Evolutionary conservation across 2,113 vertebrate genomes (phyloP), one percentile per base, ranked within the genome.

Genomic region (Chloropsis hardwickii): DNA sequence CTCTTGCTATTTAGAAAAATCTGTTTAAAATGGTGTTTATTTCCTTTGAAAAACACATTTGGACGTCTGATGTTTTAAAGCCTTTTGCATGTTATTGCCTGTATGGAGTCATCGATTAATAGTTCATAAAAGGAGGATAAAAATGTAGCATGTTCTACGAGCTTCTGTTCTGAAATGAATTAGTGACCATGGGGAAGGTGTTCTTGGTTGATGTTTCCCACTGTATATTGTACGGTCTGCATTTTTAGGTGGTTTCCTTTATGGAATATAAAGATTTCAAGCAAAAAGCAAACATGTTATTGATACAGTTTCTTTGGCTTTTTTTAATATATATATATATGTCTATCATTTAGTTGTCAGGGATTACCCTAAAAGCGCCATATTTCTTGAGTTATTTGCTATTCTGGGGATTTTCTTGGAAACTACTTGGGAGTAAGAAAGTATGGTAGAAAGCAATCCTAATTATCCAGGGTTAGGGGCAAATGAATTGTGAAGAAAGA

Each of bases 401-500:
- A 5, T 92, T 66, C 51, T 83, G 40, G n/a, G 16, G 47, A 67
- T 95, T 93, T 95, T 90, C 44, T 37, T 69, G 56, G 48, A 45
- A 91, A 70, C 7, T 1, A 48, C 50, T 24, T 42, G 12, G 71
- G 47, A 67, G 17, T 53, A 93, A 42, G 37, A 48, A 81, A 94
- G 54, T 45, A 42, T 81, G 40, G 53, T 90, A 74, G 86, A 86
- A 92, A 90, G 51, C 79, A 96, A 67, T 56, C 31, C 76, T 90
- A 81, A 94, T 97, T 96, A 94, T 92, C 92, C 90, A 83, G 90
- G n/a, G 58, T 65, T 84, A 86, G 77, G 82, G 77, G 76, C 76
- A 92, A 86, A 86, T 66, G 64, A 72, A 83, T 93, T 90, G 76
- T 74, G 90, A 95, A 90, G 90, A 94, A 80, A 97, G 93, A 76